phyloP scores from a whole-genome alignment of 2,797 vertebrate species.

The Tympanoctomys barrerae region DNA sequence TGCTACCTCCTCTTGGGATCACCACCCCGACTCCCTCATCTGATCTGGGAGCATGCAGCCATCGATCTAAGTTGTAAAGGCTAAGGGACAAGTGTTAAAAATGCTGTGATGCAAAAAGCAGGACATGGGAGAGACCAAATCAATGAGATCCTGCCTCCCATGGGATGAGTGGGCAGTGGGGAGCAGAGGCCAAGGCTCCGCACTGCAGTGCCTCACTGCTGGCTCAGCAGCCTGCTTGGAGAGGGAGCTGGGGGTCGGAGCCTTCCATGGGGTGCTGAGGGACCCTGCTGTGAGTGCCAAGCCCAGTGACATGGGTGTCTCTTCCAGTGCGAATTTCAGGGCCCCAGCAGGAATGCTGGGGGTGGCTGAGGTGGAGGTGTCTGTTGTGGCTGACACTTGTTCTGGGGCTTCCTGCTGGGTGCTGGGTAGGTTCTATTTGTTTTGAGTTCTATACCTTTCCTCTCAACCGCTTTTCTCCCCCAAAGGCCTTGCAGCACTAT shows the following conservation, averaged over 20 bases:
- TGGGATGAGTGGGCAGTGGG: background rate
- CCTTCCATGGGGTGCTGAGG: background rate
- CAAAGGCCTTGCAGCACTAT: background rate
- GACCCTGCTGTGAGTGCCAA: background rate
- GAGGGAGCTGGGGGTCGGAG: background rate
- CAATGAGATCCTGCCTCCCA: background rate
- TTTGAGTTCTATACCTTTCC: slow-evolving; percentile 36
- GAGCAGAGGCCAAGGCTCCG: background rate
- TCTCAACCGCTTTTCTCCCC: slow-evolving; percentile 62
- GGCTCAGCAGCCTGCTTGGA: background rate
- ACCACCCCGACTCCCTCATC: background rate
- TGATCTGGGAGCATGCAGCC: background rate
- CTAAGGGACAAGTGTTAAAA: background rate
- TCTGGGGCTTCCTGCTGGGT: background rate
- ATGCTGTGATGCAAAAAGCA: background rate
- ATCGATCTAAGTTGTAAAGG: background rate
- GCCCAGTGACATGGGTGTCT: background rate
- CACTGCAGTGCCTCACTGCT: background rate
- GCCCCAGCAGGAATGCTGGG: background rate
- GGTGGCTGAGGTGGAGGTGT: background rate
- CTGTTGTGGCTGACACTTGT: background rate
- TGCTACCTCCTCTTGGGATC: background rate
- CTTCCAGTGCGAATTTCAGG: background rate
- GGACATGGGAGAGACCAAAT: background rate
- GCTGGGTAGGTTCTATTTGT: slow-evolving; percentile 38